Conservation (phyloP, 30 jellyfish, hydroid and myxozoan species). For the Pseudorhiza aurosa region DNA sequence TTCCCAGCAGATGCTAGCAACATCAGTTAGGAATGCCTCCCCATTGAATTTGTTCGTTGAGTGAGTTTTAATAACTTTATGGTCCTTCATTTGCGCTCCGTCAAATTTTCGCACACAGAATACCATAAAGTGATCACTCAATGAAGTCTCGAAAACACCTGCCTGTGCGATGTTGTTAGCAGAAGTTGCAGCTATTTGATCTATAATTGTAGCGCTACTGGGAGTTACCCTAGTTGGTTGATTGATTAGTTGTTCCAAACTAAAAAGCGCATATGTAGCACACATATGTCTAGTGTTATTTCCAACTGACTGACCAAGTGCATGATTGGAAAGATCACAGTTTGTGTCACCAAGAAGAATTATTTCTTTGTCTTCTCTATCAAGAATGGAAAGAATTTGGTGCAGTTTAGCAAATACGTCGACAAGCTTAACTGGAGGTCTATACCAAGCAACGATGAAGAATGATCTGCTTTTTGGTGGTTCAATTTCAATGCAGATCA, state of each 20-base stretch:
- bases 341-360: constrained; percentile 41
- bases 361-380: constrained; percentile 41
- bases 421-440: constrained; percentile 44
- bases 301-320: not conserved
- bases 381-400: constrained; percentile 14
- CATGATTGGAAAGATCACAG: constrained; percentile 29
- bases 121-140: constrained; percentile 18
- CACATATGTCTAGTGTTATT: not conserved
- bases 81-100: not conserved
- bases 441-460: constrained; percentile 39
- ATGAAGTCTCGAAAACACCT: not conserved
- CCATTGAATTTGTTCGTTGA: not conserved
- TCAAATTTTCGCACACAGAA: not conserved
- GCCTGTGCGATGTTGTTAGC: not conserved
- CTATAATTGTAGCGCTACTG: constrained; percentile 13
- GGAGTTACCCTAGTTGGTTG: constrained; percentile 38
- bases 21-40: not conserved
- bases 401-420: constrained; percentile 20
- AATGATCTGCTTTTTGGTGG: constrained; percentile 32
- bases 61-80: constrained; percentile 6
- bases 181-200: not conserved
- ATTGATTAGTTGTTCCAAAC: constrained; percentile 6
- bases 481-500: constrained; percentile 12
- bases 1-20: not conserved
- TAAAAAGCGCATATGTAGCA: not conserved